phyloP scores from a whole-genome alignment of 2,888 invertebrate species.

The Protonemura montana region DNA sequence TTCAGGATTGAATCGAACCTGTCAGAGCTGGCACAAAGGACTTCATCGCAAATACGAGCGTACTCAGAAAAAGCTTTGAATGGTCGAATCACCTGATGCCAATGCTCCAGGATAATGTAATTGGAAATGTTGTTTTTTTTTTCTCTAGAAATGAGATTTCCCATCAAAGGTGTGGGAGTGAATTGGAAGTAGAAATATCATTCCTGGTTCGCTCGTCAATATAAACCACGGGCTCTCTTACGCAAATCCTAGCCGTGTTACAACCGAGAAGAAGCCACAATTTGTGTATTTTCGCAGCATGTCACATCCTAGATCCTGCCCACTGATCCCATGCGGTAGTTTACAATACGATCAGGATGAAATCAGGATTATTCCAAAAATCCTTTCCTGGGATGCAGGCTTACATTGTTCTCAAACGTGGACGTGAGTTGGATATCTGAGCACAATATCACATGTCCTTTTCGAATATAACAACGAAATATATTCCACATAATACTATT shows the following conservation, averaged over 20 bases:
- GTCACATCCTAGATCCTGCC: not conserved
- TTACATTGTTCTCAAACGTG: slow-evolving; percentile 17
- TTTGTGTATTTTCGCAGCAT: not conserved
- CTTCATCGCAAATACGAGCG: not conserved
- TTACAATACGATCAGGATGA: slow-evolving; percentile 13
- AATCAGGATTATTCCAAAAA: slow-evolving; percentile 19
- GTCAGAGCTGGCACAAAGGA: too few species aligned
- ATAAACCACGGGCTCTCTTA: not conserved
- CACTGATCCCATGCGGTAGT: slow-evolving; percentile 29
- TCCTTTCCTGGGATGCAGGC: slow-evolving; percentile 4
- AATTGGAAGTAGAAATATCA: not conserved
- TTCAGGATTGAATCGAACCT: too few species aligned
- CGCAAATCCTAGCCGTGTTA: not conserved
- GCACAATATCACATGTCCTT: not conserved
- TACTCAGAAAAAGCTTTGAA: not conserved
- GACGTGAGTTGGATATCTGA: slow-evolving; percentile 15
- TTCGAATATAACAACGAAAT: not conserved
- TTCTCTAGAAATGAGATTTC: not conserved
- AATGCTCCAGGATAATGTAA: not conserved
- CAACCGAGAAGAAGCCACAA: not conserved
- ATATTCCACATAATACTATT: not conserved
- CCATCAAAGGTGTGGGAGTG: not conserved
- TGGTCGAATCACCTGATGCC: not conserved
- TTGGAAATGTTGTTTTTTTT: not conserved
- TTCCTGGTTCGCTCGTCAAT: not conserved